A percentile compares a stretch with the other conserved stretches of the same genome.
These are phyloP conservation scores for Oxygymnocypris stewartii DNA, from an alignment of 2,113 vertebrate species.

Conservation along the genomic window DNA sequence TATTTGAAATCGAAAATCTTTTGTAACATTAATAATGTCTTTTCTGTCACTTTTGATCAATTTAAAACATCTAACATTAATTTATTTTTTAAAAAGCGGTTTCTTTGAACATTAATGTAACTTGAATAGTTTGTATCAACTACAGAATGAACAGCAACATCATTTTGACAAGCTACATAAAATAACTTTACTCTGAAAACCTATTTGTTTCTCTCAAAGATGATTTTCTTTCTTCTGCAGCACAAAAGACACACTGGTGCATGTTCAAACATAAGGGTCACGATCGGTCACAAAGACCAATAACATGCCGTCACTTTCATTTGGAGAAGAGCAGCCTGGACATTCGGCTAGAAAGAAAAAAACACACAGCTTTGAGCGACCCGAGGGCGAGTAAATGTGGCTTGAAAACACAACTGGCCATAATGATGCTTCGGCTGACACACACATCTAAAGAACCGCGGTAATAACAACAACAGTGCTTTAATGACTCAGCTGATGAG, in stretches of 20 bases:
- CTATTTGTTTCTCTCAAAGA: no score
- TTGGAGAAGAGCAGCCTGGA: background rate
- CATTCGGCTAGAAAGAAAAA: conserved; percentile 20
- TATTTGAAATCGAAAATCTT: background rate
- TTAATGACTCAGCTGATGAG: background rate
- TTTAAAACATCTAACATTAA: background rate
- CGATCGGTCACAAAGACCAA: no score
- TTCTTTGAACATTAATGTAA: no score
- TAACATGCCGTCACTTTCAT: background rate
- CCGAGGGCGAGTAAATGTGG: background rate
- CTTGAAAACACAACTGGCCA: background rate
- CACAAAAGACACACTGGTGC: no score
- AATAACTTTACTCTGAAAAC: no score
- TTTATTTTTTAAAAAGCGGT: background rate
- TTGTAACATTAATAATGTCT: background rate
- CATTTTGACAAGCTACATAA: background rate
- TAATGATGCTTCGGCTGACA: background rate
- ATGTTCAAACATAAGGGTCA: no score
- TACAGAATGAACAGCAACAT: background rate
- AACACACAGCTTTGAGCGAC: conserved; percentile 3
- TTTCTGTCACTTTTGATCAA: background rate
- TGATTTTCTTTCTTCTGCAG: no score
- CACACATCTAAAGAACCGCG: background rate
- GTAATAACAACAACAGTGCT: background rate
- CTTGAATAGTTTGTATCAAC: background rate